Base-by-base conservation (phyloP, 2,113 vertebrate genomes). In the Charina bottae region DNA sequence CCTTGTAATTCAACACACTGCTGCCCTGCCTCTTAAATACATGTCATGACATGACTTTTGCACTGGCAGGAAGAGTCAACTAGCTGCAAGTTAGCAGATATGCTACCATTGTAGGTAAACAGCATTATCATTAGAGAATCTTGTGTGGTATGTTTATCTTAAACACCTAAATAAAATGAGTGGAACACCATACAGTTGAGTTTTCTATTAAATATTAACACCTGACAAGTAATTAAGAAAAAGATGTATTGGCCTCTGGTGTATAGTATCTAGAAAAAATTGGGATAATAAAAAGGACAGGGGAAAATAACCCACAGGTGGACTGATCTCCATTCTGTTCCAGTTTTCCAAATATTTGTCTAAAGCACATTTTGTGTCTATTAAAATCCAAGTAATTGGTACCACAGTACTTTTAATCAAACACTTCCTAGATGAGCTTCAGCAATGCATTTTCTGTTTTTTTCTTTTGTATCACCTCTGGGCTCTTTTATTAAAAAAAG, bases 191-290 rank as follows among this genome's bases (percentile, higher is more conserved):
- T 1, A 46, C 62, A 90, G 26, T 12, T 89, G 86, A 93, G 91
- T 83, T 33, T 56, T 85, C 2, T 93, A 59, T 91, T 62, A 87
- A 96, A 92, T 93, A 90, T 68, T 90, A 89, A 87, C 49, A 89
- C 85, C 92, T 10, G 19, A 93, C 24, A 96, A 93, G 24, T 84
- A 60, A 93, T 95, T 90, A 55, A 78, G 85, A 94, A 93, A 94
- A 93, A 90, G 33, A 90, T 94, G 3, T 60, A 46, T 68, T 8
- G 78, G 95, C 42, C 28, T 95, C 46, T 88, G 83, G 26, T 83
- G 88, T 91, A 93, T n/a, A 94, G 84, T 10, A 78, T 2, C 72
- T 42, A 78, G 72, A 78, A 42, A 78, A 84, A 94, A 96, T 6
- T 37, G n/a, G n/a, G 6, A 21, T 10, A 17, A 21, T 42, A 78